phyloP scores from a whole-genome alignment of 2,888 invertebrate species.

The Philereme vetulata region DNA sequence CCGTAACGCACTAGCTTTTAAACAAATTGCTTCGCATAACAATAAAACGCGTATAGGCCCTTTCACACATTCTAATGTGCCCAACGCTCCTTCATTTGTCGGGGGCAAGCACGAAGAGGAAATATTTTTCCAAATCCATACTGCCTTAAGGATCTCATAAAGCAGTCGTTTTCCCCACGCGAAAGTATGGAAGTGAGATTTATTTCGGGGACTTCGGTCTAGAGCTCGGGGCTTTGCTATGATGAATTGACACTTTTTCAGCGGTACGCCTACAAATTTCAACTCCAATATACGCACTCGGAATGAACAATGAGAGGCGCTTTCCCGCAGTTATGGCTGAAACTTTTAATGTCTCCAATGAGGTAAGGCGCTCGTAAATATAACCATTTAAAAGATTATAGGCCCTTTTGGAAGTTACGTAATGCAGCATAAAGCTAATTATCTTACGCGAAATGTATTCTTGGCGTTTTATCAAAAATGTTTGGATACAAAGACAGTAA shows the following conservation, averaged over 20 bases:
- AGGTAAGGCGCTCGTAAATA: constrained; percentile 75
- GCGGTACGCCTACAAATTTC: constrained; percentile 77
- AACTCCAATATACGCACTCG: constrained; percentile 78
- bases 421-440: constrained; percentile 60
- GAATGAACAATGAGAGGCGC: constrained; percentile 81
- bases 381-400: constrained; percentile 73
- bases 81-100: constrained; percentile 81
- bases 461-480: constrained; percentile 38
- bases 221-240: constrained; percentile 80
- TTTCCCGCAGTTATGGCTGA: constrained; percentile 71
- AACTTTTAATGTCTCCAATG: constrained; percentile 82
- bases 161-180: constrained; percentile 82
- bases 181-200: constrained; percentile 84
- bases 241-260: constrained; percentile 84
- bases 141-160: constrained; percentile 85
- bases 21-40: constrained; percentile 82
- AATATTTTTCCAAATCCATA: constrained; percentile 85
- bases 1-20: constrained; percentile 79
- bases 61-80: constrained; percentile 82
- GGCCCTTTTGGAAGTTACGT: constrained; percentile 65
- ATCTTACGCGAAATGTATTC: constrained; percentile 43
- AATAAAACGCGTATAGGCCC: constrained; percentile 80
- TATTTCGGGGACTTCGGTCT: constrained; percentile 79
- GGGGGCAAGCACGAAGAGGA: constrained; percentile 80
- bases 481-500: constrained; percentile 30